A percentile compares a stretch with the other conserved stretches of the same genome.
These are phyloP conservation scores for Pollimyrus isidori DNA, from an alignment of 2,113 vertebrate species.

Conservation along the genomic window DNA sequence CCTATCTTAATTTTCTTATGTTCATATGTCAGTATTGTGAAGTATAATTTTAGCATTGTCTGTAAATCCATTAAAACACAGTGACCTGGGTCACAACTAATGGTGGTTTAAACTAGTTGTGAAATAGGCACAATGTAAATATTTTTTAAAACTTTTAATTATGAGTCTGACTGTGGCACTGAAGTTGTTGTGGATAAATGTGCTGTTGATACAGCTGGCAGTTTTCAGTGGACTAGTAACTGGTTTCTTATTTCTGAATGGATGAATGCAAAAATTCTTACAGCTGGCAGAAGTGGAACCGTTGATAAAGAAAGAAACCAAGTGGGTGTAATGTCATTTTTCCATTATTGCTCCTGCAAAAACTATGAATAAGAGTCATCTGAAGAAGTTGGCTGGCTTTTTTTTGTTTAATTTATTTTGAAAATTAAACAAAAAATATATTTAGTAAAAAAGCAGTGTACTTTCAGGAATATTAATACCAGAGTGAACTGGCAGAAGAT, in stretches of 20 bases:
- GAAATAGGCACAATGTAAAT: not conserved
- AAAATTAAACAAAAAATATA: not conserved
- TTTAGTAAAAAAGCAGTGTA: not conserved
- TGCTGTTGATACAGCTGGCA: not conserved
- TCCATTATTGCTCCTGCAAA: not conserved
- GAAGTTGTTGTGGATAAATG: not conserved
- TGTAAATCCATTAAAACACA: not conserved
- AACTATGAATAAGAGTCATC: not conserved
- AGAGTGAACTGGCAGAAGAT: not conserved
- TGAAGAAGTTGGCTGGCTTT: not conserved
- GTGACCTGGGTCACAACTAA: not conserved
- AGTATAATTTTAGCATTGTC: not conserved
- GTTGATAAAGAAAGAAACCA: not conserved
- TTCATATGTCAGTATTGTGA: not conserved
- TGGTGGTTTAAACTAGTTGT: not conserved
- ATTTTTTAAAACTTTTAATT: not conserved
- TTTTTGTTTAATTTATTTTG: not conserved
- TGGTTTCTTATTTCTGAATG: not conserved
- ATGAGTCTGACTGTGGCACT: not conserved
- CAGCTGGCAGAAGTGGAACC: not conserved
- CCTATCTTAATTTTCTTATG: not conserved
- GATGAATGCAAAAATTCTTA: not conserved
- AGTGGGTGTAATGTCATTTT: not conserved
- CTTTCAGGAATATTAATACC: not conserved
- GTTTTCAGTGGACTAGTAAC: not conserved